A percentile compares a stretch with the other conserved stretches of the same genome.
Evolutionary conservation across 1,140 invertebrate species (phyloP).

Genomic region (Drosophila bocki): DNA sequence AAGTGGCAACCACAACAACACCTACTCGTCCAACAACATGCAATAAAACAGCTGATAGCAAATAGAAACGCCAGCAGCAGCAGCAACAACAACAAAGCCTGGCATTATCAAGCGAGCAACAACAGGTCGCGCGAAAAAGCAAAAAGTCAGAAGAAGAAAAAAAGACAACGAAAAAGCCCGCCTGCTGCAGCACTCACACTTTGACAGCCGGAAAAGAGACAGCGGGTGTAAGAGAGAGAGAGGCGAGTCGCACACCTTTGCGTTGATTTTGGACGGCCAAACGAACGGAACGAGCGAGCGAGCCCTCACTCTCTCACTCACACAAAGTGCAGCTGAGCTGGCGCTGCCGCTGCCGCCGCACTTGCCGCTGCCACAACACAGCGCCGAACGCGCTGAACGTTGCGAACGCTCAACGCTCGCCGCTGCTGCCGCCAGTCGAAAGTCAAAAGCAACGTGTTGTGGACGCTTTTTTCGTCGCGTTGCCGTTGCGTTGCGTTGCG

Average conservation of each 20-base stretch:
- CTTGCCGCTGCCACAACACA: slow-evolving; percentile 65
- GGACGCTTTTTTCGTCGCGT: slow-evolving; percentile 83
- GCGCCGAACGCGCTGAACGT: slow-evolving; percentile 17
- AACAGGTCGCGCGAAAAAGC: slow-evolving; percentile 74
- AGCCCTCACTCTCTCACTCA: slow-evolving; percentile 55
- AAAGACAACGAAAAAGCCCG: slow-evolving; percentile 61
- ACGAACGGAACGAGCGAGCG: slow-evolving; percentile 34
- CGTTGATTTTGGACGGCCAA: slow-evolving; percentile 77
- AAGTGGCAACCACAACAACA: slow-evolving; percentile 58
- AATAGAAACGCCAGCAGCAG: slow-evolving; percentile 52
- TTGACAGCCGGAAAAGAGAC: slow-evolving; percentile 17
- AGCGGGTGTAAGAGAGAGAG: slow-evolving; percentile 33
- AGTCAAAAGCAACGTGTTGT: slow-evolving; percentile 84
- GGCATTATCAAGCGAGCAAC: slow-evolving; percentile 78
- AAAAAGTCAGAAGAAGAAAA: slow-evolving; percentile 10
- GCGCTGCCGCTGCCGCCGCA: slow-evolving; percentile 49
- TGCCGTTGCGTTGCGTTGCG: slow-evolving; percentile 75
- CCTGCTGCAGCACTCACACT: slow-evolving; percentile 73
- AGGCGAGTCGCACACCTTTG: slow-evolving; percentile 77
- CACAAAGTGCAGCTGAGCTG: slow-evolving; percentile 81
- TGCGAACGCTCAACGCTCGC: slow-evolving; percentile 64
- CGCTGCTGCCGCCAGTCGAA: slow-evolving; percentile 78
- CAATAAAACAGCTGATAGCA: slow-evolving; percentile 82
- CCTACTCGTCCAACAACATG: slow-evolving; percentile 60
- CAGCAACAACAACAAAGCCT: slow-evolving; percentile 63